These are phyloP conservation scores for Scortum barcoo DNA, from an alignment of 2,113 vertebrate genomes.

Conservation along the genomic window DNA sequence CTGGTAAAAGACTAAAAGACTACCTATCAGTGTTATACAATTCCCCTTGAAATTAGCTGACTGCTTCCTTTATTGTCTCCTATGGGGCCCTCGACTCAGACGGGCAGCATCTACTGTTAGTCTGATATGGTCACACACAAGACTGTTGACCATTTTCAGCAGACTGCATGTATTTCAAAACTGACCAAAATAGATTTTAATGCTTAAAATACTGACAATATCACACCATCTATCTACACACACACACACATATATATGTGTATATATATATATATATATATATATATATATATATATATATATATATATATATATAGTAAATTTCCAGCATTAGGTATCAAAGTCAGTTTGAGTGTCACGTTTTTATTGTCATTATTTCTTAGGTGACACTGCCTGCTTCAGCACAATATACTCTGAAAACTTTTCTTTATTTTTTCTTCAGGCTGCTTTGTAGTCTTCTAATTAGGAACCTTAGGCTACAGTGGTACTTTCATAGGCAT, in stretches of 20 bases:
- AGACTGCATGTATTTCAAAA: neutral
- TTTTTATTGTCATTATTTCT: slow-evolving; percentile 16
- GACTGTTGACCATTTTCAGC: slow-evolving; percentile 16
- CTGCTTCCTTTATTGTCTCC: slow-evolving; percentile 39
- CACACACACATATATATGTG: no score
- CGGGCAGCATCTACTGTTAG: neutral
- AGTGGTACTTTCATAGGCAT: slow-evolving; percentile 30
- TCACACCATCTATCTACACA: no score
- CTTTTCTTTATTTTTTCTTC: neutral
- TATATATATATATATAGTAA: no score
- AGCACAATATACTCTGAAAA: neutral
- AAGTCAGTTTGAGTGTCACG: neutral
- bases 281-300: no score
- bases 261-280: no score
- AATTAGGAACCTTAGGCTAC: slow-evolving; percentile 38
- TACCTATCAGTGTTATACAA: slow-evolving; percentile 43
- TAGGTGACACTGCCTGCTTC: neutral
- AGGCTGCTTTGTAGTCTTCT: slow-evolving; percentile 29
- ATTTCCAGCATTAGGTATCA: neutral
- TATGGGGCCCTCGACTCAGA: neutral
- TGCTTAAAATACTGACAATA: neutral
- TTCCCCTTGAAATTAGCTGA: slow-evolving; percentile 54
- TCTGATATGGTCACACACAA: neutral
- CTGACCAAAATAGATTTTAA: neutral
- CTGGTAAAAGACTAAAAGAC: slow-evolving; percentile 27